Evolutionary conservation across 2,113 vertebrate genomes (phyloP).

Genomic region (Corythaixoides concolor): DNA sequence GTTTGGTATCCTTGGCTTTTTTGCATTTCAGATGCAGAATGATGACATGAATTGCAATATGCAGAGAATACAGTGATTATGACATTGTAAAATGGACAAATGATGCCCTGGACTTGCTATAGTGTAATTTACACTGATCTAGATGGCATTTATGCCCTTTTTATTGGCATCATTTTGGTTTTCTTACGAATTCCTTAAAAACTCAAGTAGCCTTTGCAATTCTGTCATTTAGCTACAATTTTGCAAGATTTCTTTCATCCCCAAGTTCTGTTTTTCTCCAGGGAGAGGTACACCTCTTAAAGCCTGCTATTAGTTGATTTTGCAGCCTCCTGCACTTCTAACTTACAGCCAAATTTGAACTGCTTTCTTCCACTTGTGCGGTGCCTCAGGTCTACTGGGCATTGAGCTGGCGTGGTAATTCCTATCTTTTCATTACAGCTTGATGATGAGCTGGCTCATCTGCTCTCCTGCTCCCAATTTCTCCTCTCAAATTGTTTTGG

Average conservation of each 20-base stretch:
- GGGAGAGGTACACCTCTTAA: neutral
- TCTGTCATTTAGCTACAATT: neutral
- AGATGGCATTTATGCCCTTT: neutral
- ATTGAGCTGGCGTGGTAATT: neutral
- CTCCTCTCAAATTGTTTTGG: neutral
- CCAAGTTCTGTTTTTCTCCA: neutral
- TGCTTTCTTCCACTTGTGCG: neutral
- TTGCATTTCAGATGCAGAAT: constrained; percentile 25
- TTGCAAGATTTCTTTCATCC: neutral
- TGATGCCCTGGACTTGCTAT: neutral
- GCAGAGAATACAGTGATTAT: neutral
- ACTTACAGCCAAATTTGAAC: neutral
- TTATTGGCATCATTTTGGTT: neutral
- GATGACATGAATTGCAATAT: neutral
- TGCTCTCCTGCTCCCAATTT: neutral
- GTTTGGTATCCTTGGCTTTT: neutral
- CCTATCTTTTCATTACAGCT: neutral
- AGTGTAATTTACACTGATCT: neutral
- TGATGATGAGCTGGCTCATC: neutral
- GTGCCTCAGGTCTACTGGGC: constrained; percentile 3
- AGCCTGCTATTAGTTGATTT: neutral
- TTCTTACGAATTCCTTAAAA: neutral
- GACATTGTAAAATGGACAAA: neutral
- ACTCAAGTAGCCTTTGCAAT: neutral
- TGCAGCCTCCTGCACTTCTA: neutral